Base-by-base conservation (phyloP, 2,113 vertebrate genomes). In the Hemichromis elongatus region DNA sequence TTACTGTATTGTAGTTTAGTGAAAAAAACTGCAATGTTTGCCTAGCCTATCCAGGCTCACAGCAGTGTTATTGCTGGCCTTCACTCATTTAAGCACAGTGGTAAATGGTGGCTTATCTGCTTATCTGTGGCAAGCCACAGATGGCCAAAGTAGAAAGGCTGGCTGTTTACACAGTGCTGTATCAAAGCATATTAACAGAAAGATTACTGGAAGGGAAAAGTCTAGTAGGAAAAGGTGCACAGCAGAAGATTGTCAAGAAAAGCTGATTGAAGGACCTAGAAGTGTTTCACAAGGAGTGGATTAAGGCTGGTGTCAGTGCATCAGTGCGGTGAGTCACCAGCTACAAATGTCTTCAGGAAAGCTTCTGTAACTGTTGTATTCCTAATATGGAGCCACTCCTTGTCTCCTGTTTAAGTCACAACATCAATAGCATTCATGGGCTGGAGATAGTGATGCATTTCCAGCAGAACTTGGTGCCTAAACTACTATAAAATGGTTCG, bases 371-470 rank as follows among this genome's bases (percentile, higher is more conserved):
- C 9, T 37, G 35, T 37, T 37, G 35, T 37, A 37, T 37, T 37
- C 35, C 9, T 37, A 37, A 37, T 9, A 37, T 37, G 9, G 35
- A 37, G 8, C 35, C 35, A 37, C 35, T 37, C 35, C 35, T 37
- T 40, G 10, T 10, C 37, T 11, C 8, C 9, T 37, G 35, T 37
- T 37, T 37, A 9, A 40, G 37, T 11, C 37, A 40, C 37, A 40
- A 11, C 10, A 11, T 40, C 37, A 9, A 37, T 37, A 37, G 8
- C 35, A 37, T 37, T 8, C 35, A 37, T 9, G 1, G 35, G 8
- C 35, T 37, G 28, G 28, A 59, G 0, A 59, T 33, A 3, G 16
- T 61, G 6, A 61, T 5, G 33, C 1, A 1, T 61, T 61, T 61
- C 57, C 16, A 61, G 28, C 9, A 61, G 57, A 16, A 33, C 56